A percentile compares a stretch with the other conserved stretches of the same genome.
Evolutionary conservation across 1,140 invertebrate species (phyloP).

Genomic region (Trissolcus basalis): DNA sequence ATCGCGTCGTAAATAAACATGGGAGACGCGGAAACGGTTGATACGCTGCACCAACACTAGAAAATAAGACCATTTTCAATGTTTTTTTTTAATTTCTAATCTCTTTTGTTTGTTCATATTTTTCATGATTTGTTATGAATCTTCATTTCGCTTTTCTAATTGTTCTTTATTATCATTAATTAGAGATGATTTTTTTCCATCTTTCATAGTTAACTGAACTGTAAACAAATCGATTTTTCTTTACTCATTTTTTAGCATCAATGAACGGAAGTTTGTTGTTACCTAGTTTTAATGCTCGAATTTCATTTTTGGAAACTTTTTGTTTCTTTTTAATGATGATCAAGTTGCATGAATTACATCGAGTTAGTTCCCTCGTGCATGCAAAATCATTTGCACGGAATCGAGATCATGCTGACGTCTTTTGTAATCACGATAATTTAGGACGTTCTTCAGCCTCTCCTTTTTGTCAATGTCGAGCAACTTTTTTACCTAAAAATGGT

Average conservation of each 20-base stretch:
- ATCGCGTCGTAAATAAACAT: constrained; percentile 12
- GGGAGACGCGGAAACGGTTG: constrained; percentile 28
- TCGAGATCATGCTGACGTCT: not conserved
- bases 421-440: constrained; percentile 3
- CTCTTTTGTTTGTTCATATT: too few relatives aligned
- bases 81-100: constrained; percentile 1
- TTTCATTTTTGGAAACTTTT: too few relatives aligned
- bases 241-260: too few relatives aligned
- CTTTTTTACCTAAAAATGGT: constrained; percentile 29
- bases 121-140: constrained; percentile 3
- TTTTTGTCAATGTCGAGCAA: constrained; percentile 30
- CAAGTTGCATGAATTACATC: not conserved
- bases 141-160: too few relatives aligned
- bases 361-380: not conserved
- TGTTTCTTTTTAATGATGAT: too few relatives aligned
- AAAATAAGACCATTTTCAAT: constrained; percentile 4
- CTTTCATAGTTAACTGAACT: too few relatives aligned
- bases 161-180: too few relatives aligned
- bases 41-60: constrained; percentile 15
- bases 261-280: too few relatives aligned
- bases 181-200: too few relatives aligned
- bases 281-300: too few relatives aligned
- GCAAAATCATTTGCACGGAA: not conserved
- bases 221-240: too few relatives aligned
- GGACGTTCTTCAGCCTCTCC: constrained; percentile 14